Conservation (phyloP, 2,888 invertebrate species). For the Lamellibrachia columna region DNA sequence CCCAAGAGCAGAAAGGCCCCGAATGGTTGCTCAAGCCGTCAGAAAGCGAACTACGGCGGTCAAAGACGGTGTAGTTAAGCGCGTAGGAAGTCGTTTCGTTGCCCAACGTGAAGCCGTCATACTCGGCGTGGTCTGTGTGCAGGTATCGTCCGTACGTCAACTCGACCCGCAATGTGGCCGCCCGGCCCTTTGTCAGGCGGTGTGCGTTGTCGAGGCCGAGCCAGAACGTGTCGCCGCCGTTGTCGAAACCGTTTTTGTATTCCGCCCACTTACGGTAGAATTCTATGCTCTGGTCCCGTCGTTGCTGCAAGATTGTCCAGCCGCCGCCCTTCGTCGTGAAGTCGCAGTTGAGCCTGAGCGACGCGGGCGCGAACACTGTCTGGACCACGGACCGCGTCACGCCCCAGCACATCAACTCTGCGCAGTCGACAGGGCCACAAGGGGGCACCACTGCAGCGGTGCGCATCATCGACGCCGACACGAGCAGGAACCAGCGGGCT, state of each 20-base stretch:
- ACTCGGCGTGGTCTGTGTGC: neutral
- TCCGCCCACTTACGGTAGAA: constrained; percentile 17
- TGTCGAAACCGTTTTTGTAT: constrained; percentile 7
- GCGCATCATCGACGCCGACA: neutral
- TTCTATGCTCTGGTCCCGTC: neutral
- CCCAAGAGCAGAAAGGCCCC: neutral
- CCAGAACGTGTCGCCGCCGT: neutral
- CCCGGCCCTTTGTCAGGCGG: neutral
- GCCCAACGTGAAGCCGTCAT: neutral
- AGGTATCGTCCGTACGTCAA: neutral
- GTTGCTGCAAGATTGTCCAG: constrained; percentile 9
- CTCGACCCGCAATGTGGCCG: neutral
- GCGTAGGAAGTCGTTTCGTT: neutral
- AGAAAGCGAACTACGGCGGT: neutral
- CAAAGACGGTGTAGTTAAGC: neutral
- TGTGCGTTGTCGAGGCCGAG: neutral
- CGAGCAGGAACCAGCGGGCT: neutral
- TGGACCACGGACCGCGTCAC: neutral
- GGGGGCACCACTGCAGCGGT: neutral
- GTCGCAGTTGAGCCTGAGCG: neutral
- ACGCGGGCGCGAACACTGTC: neutral
- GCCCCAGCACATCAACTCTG: neutral
- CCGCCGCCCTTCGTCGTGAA: neutral
- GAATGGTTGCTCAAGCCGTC: neutral
- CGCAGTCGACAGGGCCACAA: neutral